These are phyloP conservation scores for Sweltsa coloradensis DNA, from an alignment of 1,140 invertebrate genomes.

Conservation along the genomic window DNA sequence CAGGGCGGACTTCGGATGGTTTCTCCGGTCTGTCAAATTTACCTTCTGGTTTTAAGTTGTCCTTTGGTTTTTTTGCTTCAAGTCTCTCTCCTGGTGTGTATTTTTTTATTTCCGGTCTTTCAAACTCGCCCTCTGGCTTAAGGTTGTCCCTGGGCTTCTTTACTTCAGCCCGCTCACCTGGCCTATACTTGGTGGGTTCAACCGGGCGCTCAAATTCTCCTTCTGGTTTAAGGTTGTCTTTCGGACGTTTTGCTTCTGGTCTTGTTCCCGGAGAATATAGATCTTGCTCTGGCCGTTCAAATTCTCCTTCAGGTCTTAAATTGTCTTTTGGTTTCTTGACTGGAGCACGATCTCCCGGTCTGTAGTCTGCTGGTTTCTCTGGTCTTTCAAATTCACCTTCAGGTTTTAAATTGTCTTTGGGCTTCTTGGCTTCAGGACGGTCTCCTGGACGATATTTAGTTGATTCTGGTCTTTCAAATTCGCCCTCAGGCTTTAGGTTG, in stretches of 20 bases:
- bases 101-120: constrained; percentile 9
- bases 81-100: constrained; percentile 25
- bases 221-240: constrained; percentile 36
- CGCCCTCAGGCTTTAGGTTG: constrained; percentile 35
- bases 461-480: constrained; percentile 25
- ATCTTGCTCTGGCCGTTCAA: constrained; percentile 34
- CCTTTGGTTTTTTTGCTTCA: constrained; percentile 20
- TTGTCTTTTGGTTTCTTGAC: constrained; percentile 41
- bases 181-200: constrained; percentile 30
- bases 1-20: constrained; percentile 28
- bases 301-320: constrained; percentile 39
- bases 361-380: constrained; percentile 20
- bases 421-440: constrained; percentile 27
- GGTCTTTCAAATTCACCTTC: constrained; percentile 41
- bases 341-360: constrained; percentile 14
- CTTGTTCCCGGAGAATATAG: constrained; percentile 12
- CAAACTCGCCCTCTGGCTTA: constrained; percentile 38
- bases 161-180: constrained; percentile 14
- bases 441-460: constrained; percentile 22
- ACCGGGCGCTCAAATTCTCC: constrained; percentile 41
- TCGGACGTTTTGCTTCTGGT: constrained; percentile 34
- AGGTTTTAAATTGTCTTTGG: constrained; percentile 38
- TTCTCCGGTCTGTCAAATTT: constrained; percentile 34
- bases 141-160: constrained; percentile 46
- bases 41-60: constrained; percentile 50